These are phyloP conservation scores for Eugnorisma glareosa DNA, from an alignment of 2,888 invertebrate species.

Conservation along the genomic window DNA sequence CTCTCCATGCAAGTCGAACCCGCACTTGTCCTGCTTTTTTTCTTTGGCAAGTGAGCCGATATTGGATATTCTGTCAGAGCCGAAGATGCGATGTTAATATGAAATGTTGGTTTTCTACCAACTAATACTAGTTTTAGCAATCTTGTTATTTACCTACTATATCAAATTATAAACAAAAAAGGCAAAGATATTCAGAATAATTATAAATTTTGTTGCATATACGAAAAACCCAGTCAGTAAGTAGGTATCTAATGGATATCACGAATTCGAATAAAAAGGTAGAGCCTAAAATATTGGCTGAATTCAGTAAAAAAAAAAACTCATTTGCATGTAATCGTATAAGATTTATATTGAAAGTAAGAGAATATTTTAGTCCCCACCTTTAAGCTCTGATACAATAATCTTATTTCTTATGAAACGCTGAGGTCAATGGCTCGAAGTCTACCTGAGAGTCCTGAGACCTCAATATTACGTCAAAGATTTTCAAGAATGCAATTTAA, in stretches of 20 bases:
- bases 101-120: background rate
- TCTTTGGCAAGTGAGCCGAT: too few relatives aligned
- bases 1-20: too few relatives aligned
- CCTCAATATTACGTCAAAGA: slow-evolving; percentile 28
- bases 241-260: background rate
- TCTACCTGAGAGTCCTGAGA: slow-evolving; percentile 53
- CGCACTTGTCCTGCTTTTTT: too few relatives aligned
- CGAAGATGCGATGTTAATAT: background rate
- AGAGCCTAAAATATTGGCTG: background rate
- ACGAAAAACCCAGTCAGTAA: background rate
- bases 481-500: background rate
- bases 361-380: slow-evolving; percentile 9
- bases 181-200: background rate
- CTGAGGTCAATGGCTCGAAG: slow-evolving; percentile 17
- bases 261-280: slow-evolving; percentile 1
- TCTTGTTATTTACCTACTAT: background rate
- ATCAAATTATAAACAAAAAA: background rate
- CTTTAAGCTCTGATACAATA: slow-evolving; percentile 27
- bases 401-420: slow-evolving; percentile 26
- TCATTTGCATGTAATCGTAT: background rate
- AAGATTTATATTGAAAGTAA: slow-evolving; percentile 41
- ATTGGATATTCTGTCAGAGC: too few relatives aligned
- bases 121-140: background rate
- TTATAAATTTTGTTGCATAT: background rate
- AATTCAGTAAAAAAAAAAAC: background rate